These are phyloP conservation scores for Liposcelis brunnea DNA, from an alignment of 2,888 invertebrate species.

Conservation along the genomic window DNA sequence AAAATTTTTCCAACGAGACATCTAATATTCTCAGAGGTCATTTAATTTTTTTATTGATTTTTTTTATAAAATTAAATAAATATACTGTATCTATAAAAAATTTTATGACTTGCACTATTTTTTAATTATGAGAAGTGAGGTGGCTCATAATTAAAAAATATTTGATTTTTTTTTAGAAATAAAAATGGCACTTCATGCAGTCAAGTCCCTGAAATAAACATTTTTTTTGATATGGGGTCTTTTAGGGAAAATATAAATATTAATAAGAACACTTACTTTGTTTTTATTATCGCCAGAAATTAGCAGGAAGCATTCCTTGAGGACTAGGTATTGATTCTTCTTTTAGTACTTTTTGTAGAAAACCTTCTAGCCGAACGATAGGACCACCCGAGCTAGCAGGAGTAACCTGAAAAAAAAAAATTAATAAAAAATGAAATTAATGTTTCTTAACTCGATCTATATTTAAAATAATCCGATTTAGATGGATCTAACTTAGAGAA, in stretches of 20 bases:
- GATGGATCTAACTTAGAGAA: too few species aligned
- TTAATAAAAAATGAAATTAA: background rate
- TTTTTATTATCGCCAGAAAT: slow-evolving; percentile 39
- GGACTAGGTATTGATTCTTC: slow-evolving; percentile 48
- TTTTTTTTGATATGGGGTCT: background rate
- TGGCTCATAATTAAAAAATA: too few species aligned
- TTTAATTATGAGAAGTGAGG: too few species aligned
- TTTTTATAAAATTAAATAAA: too few species aligned
- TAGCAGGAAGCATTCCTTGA: slow-evolving; percentile 39
- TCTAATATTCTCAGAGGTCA: too few species aligned
- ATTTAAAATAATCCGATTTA: background rate
- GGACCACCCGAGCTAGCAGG: slow-evolving; percentile 49
- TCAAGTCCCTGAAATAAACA: background rate
- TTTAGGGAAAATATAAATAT: background rate
- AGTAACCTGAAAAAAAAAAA: slow-evolving; percentile 30
- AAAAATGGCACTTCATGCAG: too few species aligned
- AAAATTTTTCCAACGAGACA: too few species aligned
- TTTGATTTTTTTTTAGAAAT: too few species aligned
- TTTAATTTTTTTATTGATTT: too few species aligned
- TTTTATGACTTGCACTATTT: too few species aligned
- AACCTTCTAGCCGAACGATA: slow-evolving; percentile 54
- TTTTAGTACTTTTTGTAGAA: slow-evolving; percentile 48
- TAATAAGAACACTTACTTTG: background rate
- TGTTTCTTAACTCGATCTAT: background rate
- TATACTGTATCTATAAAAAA: too few species aligned